Evolutionary conservation across 2,113 vertebrate genomes (phyloP).

Genomic region (Catharus fuscescens): DNA sequence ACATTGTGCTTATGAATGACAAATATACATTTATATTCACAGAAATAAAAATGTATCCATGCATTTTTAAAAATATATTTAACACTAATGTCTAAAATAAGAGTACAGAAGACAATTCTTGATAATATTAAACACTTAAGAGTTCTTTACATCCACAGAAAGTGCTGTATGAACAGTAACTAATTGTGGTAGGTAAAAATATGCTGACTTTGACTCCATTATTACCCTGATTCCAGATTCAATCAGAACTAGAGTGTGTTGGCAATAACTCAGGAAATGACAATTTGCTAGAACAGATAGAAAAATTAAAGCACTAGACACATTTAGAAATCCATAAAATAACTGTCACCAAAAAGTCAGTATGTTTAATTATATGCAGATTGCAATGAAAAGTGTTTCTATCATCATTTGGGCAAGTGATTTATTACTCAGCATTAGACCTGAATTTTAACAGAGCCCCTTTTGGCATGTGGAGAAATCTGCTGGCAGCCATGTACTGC

Average conservation of each 20-base stretch:
- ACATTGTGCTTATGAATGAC: background rate
- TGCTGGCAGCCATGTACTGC: background rate
- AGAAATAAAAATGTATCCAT: background rate
- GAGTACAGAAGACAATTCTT: background rate
- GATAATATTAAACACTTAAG: background rate
- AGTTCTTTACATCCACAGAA: conserved; percentile 3
- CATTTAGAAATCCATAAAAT: background rate
- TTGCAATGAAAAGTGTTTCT: background rate
- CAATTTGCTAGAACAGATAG: background rate
- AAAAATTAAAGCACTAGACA: background rate
- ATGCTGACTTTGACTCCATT: conserved; percentile 41
- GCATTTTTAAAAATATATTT: background rate
- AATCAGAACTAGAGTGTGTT: background rate
- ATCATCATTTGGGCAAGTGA: background rate
- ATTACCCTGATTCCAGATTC: conserved; percentile 2
- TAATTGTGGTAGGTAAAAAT: conserved; percentile 24
- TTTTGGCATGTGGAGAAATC: background rate
- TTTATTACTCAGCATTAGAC: background rate
- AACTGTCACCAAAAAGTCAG: background rate
- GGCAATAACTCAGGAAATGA: background rate
- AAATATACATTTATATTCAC: background rate
- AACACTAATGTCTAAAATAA: background rate
- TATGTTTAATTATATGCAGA: background rate
- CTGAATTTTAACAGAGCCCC: background rate
- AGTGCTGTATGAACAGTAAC: background rate